phyloP scores from a whole-genome alignment of 2,888 invertebrate species.

The Hedya salicella region DNA sequence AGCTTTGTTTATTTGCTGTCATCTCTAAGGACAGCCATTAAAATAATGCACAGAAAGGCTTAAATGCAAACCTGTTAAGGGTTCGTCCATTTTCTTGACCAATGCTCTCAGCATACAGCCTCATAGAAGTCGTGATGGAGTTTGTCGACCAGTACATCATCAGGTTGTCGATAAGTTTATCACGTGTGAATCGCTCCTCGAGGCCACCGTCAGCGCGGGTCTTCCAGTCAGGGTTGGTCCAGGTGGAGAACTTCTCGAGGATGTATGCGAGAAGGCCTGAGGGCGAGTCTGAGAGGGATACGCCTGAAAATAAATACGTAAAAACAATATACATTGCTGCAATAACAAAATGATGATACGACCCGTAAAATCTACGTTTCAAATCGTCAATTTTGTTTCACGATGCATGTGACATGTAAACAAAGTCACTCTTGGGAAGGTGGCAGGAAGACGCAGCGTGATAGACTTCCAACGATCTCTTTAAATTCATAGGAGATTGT shows the following conservation, averaged over 20 bases:
- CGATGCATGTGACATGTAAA: no score
- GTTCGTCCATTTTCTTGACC: slow-evolving; percentile 45
- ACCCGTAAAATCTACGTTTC: no score
- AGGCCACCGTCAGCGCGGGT: slow-evolving; percentile 86
- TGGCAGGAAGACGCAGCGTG: no score
- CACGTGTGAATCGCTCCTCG: slow-evolving; percentile 83
- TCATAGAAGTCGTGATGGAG: slow-evolving; percentile 87
- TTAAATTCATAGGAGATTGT: no score
- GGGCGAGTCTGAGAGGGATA: slow-evolving; percentile 88
- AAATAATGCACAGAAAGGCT: no score
- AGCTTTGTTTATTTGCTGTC: no score
- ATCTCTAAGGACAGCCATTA: no score
- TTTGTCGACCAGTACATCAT: slow-evolving; percentile 91
- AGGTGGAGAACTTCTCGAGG: slow-evolving; percentile 90
- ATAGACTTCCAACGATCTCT: no score
- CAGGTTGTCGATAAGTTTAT: slow-evolving; percentile 89
- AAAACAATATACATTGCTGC: neutral
- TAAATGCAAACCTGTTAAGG: slow-evolving; percentile 52
- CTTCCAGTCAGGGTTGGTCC: slow-evolving; percentile 79
- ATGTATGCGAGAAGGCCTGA: slow-evolving; percentile 90
- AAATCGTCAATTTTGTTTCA: no score
- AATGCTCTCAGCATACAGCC: slow-evolving; percentile 87
- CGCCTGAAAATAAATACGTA: slow-evolving; percentile 68
- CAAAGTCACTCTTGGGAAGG: no score
- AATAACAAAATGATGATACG: no score